Evolutionary conservation across 1,140 invertebrate genomes (phyloP).

Genomic region (Vollenhovia emeryi): DNA sequence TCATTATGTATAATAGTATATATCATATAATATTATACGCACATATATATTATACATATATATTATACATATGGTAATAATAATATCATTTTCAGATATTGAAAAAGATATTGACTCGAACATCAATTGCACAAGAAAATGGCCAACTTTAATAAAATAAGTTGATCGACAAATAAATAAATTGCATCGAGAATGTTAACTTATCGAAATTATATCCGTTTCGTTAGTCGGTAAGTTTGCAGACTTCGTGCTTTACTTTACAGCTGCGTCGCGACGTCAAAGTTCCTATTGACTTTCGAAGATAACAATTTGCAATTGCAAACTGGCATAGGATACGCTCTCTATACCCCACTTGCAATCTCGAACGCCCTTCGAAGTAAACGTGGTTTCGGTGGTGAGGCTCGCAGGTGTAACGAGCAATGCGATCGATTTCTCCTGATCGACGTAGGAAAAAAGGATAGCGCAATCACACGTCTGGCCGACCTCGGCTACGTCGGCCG

Average conservation of each 20-base stretch:
- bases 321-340: not conserved
- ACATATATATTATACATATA: too few species aligned
- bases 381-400: not conserved
- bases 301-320: slow-evolving; percentile 4
- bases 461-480: slow-evolving; percentile 45
- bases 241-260: not conserved
- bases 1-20: too few species aligned
- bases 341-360: not conserved
- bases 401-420: not conserved
- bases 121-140: not conserved
- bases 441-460: slow-evolving; percentile 30
- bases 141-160: not conserved
- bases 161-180: not conserved
- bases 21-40: not conserved
- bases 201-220: slow-evolving; percentile 30
- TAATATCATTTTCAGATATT: not conserved
- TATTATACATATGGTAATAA: not conserved
- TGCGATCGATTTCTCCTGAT: slow-evolving; percentile 19
- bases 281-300: slow-evolving; percentile 20
- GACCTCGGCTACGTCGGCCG: slow-evolving; percentile 60
- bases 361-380: not conserved
- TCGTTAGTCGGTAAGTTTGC: not conserved
- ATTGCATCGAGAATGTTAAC: slow-evolving; percentile 4
- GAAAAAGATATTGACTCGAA: not conserved
- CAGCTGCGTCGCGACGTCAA: not conserved